phyloP scores from a whole-genome alignment of 2,113 vertebrate genomes.

The Rhagologus leucostigma region DNA sequence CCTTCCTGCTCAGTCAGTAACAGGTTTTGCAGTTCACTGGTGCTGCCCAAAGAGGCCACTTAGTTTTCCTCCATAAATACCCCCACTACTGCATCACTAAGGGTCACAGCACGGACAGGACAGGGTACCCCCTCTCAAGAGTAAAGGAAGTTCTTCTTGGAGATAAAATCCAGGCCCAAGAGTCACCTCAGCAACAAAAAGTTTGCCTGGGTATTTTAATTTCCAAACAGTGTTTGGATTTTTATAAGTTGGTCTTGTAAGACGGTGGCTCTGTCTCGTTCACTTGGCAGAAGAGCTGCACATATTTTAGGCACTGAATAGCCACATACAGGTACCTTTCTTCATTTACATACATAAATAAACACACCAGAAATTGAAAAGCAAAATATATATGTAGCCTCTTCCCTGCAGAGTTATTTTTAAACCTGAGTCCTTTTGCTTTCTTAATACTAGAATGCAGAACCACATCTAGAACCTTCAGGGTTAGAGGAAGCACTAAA shows the following conservation, averaged over 20 bases:
- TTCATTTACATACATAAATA: not conserved
- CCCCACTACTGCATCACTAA: not conserved
- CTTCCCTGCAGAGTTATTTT: not conserved
- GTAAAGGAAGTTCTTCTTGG: not conserved
- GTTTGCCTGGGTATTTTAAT: not conserved
- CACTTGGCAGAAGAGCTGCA: not conserved
- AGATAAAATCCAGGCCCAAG: not conserved
- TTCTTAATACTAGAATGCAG: not conserved
- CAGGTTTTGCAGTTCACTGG: not conserved
- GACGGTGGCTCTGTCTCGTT: not conserved
- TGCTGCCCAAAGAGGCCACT: not conserved
- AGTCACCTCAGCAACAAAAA: not conserved
- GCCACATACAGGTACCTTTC: not conserved
- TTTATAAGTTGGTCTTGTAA: not conserved
- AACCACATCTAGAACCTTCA: not conserved
- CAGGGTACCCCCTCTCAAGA: not conserved
- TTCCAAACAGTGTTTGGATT: not conserved
- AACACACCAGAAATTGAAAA: not conserved
- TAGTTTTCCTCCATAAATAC: not conserved
- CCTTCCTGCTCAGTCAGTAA: not conserved
- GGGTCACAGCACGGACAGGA: accelerated
- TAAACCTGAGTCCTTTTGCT: not conserved
- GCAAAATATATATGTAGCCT: not conserved
- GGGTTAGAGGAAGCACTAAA: not conserved
- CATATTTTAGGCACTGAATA: not conserved